Evolutionary conservation across 2,888 invertebrate genomes (phyloP).

Genomic region (Argyresthia goedartella): DNA sequence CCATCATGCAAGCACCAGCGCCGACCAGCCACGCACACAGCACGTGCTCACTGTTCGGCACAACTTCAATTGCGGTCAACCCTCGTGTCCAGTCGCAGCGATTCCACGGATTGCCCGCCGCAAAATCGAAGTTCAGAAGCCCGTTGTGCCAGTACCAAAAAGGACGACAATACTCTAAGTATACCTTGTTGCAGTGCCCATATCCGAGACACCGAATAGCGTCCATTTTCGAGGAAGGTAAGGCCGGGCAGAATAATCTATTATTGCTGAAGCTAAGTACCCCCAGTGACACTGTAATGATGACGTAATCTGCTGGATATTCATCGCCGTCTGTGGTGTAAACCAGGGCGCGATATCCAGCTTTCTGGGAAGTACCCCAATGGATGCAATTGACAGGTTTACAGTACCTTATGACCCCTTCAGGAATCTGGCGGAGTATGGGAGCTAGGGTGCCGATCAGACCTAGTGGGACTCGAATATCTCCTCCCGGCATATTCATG

Average conservation of each 20-base stretch:
- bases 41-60: slow-evolving; percentile 78
- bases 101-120: slow-evolving; percentile 57
- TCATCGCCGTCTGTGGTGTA: slow-evolving; percentile 77
- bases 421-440: slow-evolving; percentile 73
- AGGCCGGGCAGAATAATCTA: slow-evolving; percentile 77
- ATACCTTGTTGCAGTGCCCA: slow-evolving; percentile 83
- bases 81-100: slow-evolving; percentile 80
- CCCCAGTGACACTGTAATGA: slow-evolving; percentile 83
- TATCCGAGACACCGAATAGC: slow-evolving; percentile 78
- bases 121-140: slow-evolving; percentile 74
- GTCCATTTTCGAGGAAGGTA: slow-evolving; percentile 77
- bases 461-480: slow-evolving; percentile 74
- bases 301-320: slow-evolving; percentile 82
- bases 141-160: slow-evolving; percentile 80
- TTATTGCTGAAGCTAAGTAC: slow-evolving; percentile 75
- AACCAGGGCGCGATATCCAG: slow-evolving; percentile 65
- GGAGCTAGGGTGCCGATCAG: slow-evolving; percentile 76
- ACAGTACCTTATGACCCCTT: slow-evolving; percentile 73
- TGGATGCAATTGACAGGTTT: slow-evolving; percentile 78
- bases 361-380: slow-evolving; percentile 73
- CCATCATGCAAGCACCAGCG: slow-evolving; percentile 75
- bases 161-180: slow-evolving; percentile 79
- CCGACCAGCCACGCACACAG: slow-evolving; percentile 80
- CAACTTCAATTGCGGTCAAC: slow-evolving; percentile 75
- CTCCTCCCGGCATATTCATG: slow-evolving; percentile 70